Conservation (phyloP, 2,113 vertebrate genomes). For the Nothocercus julius region DNA sequence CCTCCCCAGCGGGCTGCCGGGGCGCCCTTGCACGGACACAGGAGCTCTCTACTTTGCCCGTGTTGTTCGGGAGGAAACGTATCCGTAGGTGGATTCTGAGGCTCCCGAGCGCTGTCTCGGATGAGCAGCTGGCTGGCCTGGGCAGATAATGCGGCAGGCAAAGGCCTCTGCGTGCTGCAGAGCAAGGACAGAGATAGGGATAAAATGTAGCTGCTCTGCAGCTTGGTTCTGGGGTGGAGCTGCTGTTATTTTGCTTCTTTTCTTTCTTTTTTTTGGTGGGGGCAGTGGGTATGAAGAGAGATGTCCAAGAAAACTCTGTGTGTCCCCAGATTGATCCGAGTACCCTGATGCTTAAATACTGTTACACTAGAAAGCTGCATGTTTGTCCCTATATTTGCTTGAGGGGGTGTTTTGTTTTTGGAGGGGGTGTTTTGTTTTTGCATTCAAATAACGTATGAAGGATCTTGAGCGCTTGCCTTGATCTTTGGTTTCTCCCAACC, state of each 20-base stretch:
- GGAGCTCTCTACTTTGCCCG: no score
- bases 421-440: not conserved
- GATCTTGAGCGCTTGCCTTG: not conserved
- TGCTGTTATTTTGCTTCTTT: not conserved
- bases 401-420: no score
- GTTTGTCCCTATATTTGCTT: not conserved
- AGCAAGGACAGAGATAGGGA: not conserved
- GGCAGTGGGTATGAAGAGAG: not conserved
- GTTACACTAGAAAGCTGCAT: rapidly evolving
- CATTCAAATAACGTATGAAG: no score
- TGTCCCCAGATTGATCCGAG: not conserved
- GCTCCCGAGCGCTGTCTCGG: not conserved
- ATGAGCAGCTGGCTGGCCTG: not conserved
- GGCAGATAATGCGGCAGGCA: not conserved
- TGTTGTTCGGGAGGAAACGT: rapidly evolving
- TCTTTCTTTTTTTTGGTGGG: not conserved
- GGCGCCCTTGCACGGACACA: not conserved
- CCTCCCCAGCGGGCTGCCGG: no score
- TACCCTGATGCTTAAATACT: not conserved
- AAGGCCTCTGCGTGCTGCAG: not conserved
- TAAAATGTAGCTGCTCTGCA: rapidly evolving
- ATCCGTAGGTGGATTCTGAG: not conserved
- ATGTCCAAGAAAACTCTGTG: not conserved
- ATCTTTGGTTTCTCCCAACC: not conserved
- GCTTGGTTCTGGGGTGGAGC: not conserved